Base-by-base conservation (phyloP, 2,888 invertebrate genomes). In the Plebejus melissa region DNA sequence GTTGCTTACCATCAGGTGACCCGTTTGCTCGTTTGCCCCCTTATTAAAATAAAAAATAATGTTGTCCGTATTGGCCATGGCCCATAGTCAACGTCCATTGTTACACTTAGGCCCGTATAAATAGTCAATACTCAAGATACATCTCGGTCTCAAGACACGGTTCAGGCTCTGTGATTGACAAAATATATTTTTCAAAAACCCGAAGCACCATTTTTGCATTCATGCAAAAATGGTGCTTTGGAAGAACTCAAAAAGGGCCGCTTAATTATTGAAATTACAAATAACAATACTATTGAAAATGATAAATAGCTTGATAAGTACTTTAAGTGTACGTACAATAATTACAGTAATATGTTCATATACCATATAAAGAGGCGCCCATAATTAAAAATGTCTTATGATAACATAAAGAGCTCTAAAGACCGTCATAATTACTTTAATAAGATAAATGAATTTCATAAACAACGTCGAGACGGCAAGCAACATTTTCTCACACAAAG, bases 381-480 rank as follows among this genome's bases (percentile, higher is more conserved):
- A 32, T 28, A 72, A 72, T 72, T 72, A 54, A 72, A 72, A 72
- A 72, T 72, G 72, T 32, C 50, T 72, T 54, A 54, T 28, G 70
- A 71, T 72, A 54, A 72, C 71, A 71, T 72, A 54, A 50, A 54
- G 72, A 7, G 32, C 72, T 3, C 72, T 72, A 72, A 72, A 32
- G 50, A 72, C 54, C 28, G 22, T 72, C 50, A 72, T 72, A 72
- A 72, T 72, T 72, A 72, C 72, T 72, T 72, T 54, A 72, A 72
- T 72, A 32, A 72, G 72, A 72, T 32, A 72, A 72, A 72, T 72
- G 72, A 46, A 72, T 72, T 72, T 72, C 54, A 72, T 72, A 54
- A 72, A 54, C 32, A 72, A 72, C 54, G 72, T 6, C 50, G 16
- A 54, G 50, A 72, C 71, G 71, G 32, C 72, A 54, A 72, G 54